These are phyloP conservation scores for Ectemnius lituratus DNA, from an alignment of 2,888 invertebrate genomes.

Conservation along the genomic window DNA sequence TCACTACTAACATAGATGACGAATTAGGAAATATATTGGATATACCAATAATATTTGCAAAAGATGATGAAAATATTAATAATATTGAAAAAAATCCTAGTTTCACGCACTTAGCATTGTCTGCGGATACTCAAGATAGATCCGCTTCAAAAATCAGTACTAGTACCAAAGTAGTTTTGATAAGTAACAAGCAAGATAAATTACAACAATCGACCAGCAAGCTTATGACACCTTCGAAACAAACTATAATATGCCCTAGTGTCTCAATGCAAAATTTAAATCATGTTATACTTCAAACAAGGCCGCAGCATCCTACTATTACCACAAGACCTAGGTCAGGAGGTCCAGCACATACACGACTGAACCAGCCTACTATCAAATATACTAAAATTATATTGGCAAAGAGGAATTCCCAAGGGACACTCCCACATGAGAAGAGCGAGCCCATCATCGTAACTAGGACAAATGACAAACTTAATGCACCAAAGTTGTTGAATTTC, in stretches of 20 bases:
- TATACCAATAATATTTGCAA: constrained; percentile 84
- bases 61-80: constrained; percentile 79
- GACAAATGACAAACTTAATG: constrained; percentile 54
- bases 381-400: constrained; percentile 80
- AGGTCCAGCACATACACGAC: constrained; percentile 53
- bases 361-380: constrained; percentile 71
- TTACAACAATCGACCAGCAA: constrained; percentile 52
- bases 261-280: constrained; percentile 52
- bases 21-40: constrained; percentile 81
- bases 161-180: constrained; percentile 71
- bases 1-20: constrained; percentile 64
- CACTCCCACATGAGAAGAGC: constrained; percentile 54
- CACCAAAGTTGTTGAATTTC: constrained; percentile 49
- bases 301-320: constrained; percentile 51
- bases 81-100: constrained; percentile 63
- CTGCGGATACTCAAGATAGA: constrained; percentile 47
- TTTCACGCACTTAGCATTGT: constrained; percentile 50
- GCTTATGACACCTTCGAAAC: constrained; percentile 46
- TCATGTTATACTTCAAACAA: constrained; percentile 58
- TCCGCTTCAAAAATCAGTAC: constrained; percentile 53
- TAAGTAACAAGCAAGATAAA: constrained; percentile 73
- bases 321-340: constrained; percentile 44
- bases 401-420: constrained; percentile 69
- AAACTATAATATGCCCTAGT: constrained; percentile 58
- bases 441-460: constrained; percentile 70